These are phyloP conservation scores for Phymatocera aterrima DNA, from an alignment of 2,888 invertebrate species.

Conservation along the genomic window DNA sequence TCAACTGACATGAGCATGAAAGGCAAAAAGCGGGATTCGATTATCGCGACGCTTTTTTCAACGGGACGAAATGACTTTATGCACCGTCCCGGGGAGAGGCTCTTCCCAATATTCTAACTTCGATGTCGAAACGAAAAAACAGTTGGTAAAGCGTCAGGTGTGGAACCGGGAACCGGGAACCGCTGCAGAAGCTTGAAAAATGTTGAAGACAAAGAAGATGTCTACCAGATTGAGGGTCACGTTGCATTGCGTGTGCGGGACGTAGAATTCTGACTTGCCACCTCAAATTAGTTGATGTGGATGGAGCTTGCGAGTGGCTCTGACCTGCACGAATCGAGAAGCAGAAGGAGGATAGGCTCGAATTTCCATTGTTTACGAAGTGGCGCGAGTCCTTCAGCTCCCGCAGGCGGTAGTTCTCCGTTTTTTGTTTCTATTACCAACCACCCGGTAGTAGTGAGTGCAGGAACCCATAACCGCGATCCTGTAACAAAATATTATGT, in stretches of 20 bases:
- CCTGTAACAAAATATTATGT: conserved; percentile 67
- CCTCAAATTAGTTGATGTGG: conserved; percentile 26
- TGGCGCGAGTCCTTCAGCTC: not conserved
- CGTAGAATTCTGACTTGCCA: conserved; percentile 28
- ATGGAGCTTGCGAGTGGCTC: not conserved
- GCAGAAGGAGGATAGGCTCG: not conserved
- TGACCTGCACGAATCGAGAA: not conserved
- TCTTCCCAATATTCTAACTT: no score
- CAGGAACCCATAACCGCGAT: conserved; percentile 55
- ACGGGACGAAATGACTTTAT: no score
- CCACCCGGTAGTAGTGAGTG: conserved; percentile 60
- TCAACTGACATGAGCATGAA: no score
- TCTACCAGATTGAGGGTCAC: not conserved
- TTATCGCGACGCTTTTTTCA: no score
- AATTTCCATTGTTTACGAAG: conserved; percentile 30
- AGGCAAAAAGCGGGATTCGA: no score
- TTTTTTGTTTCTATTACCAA: conserved; percentile 51
- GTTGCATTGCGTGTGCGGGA: conserved; percentile 22
- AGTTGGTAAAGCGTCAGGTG: conserved; percentile 18
- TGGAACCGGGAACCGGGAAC: not conserved
- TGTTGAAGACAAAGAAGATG: not conserved
- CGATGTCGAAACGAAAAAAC: no score
- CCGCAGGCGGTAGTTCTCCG: conserved; percentile 24
- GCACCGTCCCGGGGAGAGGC: no score
- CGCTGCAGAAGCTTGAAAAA: not conserved